These are phyloP conservation scores for Capricornis sumatraensis DNA, from an alignment of 2,113 vertebrate species.

Conservation along the genomic window DNA sequence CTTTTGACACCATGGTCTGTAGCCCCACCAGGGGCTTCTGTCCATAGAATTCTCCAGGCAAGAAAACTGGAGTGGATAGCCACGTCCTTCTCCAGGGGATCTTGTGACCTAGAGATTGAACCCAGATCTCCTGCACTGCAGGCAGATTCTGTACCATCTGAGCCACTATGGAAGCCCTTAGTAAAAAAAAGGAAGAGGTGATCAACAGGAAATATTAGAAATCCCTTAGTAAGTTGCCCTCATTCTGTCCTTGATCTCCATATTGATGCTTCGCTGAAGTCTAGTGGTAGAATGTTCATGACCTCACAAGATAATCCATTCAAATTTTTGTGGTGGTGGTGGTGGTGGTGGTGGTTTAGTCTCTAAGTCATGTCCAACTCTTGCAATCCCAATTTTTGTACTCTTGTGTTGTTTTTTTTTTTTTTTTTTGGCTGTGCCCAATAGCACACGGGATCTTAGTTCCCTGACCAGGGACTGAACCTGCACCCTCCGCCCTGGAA, in stretches of 20 bases:
- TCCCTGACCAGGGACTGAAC: background rate
- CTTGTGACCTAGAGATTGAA: background rate
- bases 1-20: background rate
- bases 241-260: background rate
- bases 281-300: background rate
- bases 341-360: background rate
- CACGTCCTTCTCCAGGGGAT: background rate
- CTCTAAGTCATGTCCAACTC: background rate
- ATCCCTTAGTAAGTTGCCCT: no score
- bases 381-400: background rate
- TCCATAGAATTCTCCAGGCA: background rate
- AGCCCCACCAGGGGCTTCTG: background rate
- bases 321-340: background rate
- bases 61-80: background rate
- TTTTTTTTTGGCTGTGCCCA: background rate
- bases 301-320: rapidly evolving
- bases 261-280: background rate
- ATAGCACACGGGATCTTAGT: background rate
- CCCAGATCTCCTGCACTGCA: background rate
- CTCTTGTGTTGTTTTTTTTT: background rate
- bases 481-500: background rate
- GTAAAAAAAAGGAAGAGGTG: background rate
- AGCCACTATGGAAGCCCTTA: background rate
- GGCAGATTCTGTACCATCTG: background rate
- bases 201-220: background rate